These are phyloP conservation scores for Exephanes ischioxanthus DNA, from an alignment of 2,888 invertebrate genomes.

Conservation along the genomic window DNA sequence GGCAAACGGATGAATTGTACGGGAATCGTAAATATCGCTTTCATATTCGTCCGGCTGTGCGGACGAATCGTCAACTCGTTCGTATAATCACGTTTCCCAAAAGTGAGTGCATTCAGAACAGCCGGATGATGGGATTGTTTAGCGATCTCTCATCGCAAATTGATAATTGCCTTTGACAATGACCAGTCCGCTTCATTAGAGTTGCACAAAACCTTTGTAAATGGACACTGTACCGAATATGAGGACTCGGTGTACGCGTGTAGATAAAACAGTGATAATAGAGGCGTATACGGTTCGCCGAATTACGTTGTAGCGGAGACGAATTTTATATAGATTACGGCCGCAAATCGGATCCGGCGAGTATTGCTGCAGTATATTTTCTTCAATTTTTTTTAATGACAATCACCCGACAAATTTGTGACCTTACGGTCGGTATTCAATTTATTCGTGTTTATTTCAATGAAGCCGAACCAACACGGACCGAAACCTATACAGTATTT, in stretches of 20 bases:
- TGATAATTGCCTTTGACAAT: conserved; percentile 22
- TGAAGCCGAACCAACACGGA: not conserved
- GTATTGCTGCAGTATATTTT: not conserved
- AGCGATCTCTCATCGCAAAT: conserved; percentile 3
- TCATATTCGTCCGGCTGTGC: not conserved
- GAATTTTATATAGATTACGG: not conserved
- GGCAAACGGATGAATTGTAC: not conserved
- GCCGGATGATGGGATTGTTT: conserved; percentile 8
- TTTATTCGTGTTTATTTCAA: not conserved
- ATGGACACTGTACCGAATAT: not conserved
- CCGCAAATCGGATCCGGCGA: not conserved
- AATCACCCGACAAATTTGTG: not conserved
- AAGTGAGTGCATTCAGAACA: not conserved
- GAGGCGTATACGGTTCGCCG: not conserved
- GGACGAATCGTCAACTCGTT: not conserved
- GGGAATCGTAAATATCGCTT: conserved; percentile 1
- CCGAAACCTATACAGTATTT: not conserved
- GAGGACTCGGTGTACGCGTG: not conserved
- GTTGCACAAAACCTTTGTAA: not conserved
- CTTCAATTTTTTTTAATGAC: not conserved
- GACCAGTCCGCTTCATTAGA: conserved; percentile 17
- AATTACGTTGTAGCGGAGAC: not conserved
- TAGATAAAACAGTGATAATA: conserved; percentile 9
- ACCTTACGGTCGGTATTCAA: not conserved
- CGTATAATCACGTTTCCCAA: not conserved